Evolutionary conservation across 2,888 invertebrate species (phyloP), one percentile per base, ranked within the genome.

Genomic region (Sphecodes monilicornis): DNA sequence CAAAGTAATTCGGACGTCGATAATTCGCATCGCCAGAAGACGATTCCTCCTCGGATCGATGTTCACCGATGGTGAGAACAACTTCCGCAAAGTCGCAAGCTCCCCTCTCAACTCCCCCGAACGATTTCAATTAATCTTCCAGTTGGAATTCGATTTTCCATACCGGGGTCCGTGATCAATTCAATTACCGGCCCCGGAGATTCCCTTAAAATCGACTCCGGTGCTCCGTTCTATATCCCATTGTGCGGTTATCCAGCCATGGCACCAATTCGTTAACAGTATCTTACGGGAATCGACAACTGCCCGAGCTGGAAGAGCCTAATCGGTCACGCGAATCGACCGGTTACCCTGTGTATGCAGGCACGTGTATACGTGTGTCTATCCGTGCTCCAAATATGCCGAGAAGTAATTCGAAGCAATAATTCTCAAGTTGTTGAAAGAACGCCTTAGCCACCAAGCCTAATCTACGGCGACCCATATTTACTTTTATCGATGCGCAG

Each of bases 1-100:
- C 73, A 78, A 75, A 78, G 81, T 81, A 90, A 86, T 66, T 81
- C 60, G 75, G 80, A 81, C 80, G 85, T 69, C 83, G 81, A 85
- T 73, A 73, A 39, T n/a, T 54, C 11, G 54, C n/a, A 54, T 74
- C 39, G 41, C 39, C 50, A 18, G 71, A 66, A 78, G 39, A 78
- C 76, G 64, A 84, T 76, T 72, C 80, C 54, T 5, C 80, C 46
- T 6, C 71, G 71, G 43, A 76, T 76, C 76, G 84, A 86, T 85
- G 79, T 57, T 74, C 64, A 29, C 39, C 60, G 43, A 76, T 29
- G 72, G 77, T 46, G 26, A 29, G 70, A 43, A 68, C 66, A 39
- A 41, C 77, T 41, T 41, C 77, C 22, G 11, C 36, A 32, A 75
- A 50, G 18, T 43, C 60, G 46, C n/a, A 32, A 26, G 5, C 0